Conservation (phyloP, 2,797 vertebrate species). For the Cyprinella venusta region DNA sequence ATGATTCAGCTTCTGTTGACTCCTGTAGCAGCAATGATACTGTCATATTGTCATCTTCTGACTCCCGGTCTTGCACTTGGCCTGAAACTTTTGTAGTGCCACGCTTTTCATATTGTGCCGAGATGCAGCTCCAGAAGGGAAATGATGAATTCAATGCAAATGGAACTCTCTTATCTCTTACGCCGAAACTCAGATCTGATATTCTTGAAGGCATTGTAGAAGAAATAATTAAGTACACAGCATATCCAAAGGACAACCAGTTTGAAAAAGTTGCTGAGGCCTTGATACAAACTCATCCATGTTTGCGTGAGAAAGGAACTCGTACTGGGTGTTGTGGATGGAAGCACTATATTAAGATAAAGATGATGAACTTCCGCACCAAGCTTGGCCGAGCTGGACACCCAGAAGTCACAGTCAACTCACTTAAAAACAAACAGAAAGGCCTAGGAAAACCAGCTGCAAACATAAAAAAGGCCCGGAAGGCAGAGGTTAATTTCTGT, state of each 20-base stretch:
- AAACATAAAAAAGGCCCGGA: slow-evolving; percentile 55
- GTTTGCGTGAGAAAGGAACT: slow-evolving; percentile 53
- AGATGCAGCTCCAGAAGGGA: slow-evolving; percentile 52
- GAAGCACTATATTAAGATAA: slow-evolving; percentile 61
- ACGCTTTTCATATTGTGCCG: slow-evolving; percentile 55
- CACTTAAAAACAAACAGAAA: slow-evolving; percentile 46
- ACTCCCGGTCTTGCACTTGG: slow-evolving; percentile 11
- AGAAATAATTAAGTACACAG: slow-evolving; percentile 55
- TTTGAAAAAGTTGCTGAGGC: slow-evolving; percentile 48
- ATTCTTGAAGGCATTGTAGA: slow-evolving; percentile 60
- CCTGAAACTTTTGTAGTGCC: background rate
- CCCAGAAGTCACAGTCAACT: slow-evolving; percentile 50
- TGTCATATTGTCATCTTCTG: background rate
- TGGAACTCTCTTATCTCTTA: slow-evolving; percentile 50
- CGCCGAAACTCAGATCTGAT: slow-evolving; percentile 52
- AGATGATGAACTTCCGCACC: slow-evolving; percentile 54
- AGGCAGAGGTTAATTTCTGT: slow-evolving; percentile 60
- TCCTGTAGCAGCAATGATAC: background rate
- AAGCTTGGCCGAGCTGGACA: slow-evolving; percentile 53
- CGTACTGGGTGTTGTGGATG: slow-evolving; percentile 52
- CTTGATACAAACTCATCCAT: slow-evolving; percentile 49
- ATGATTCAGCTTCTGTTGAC: too few relatives aligned
- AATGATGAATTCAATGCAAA: slow-evolving; percentile 49
- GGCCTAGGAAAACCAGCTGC: slow-evolving; percentile 52
- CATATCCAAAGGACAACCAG: slow-evolving; percentile 54